Percentiles rank a stretch among this genome's conserved stretches.
Evolutionary conservation across 1,140 invertebrate species (phyloP).

Genomic region (Monomorium pharaonis): DNA sequence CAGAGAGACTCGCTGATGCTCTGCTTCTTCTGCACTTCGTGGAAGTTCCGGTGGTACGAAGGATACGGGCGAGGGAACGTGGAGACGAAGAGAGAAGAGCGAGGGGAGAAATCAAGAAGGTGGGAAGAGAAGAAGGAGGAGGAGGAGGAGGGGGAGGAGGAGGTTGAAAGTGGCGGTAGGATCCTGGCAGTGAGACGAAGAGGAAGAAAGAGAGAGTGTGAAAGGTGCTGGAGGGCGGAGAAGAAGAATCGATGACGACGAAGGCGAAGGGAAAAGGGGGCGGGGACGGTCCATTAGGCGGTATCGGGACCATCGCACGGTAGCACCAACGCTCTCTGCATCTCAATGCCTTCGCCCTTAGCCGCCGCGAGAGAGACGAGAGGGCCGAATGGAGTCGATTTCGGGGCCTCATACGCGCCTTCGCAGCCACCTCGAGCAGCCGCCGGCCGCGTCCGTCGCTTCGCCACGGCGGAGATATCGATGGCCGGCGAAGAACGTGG

Average conservation of each 20-base stretch:
- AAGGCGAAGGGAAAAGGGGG: slow-evolving; percentile 71
- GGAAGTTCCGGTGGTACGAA: slow-evolving; percentile 43
- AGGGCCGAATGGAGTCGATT: slow-evolving; percentile 67
- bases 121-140: not conserved
- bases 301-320: slow-evolving; percentile 85
- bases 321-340: slow-evolving; percentile 85
- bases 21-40: slow-evolving; percentile 54
- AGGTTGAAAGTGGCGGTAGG: slow-evolving; percentile 64
- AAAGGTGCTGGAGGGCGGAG: slow-evolving; percentile 67
- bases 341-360: slow-evolving; percentile 82
- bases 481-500: slow-evolving; percentile 56
- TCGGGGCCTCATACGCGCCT: slow-evolving; percentile 62
- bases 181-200: slow-evolving; percentile 47
- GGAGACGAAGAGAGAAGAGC: no score
- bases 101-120: slow-evolving; percentile 39
- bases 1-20: slow-evolving; percentile 22
- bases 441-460: no score
- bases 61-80: not conserved
- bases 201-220: slow-evolving; percentile 53
- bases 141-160: slow-evolving; percentile 13
- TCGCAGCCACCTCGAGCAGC: slow-evolving; percentile 11
- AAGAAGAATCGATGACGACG: slow-evolving; percentile 73
- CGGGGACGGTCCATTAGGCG: slow-evolving; percentile 84
- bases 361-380: slow-evolving; percentile 64
- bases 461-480: slow-evolving; percentile 54